Evolutionary conservation across 2,797 vertebrate genomes (phyloP), one percentile per base, ranked within the genome.

Genomic region (Chromis chromis): DNA sequence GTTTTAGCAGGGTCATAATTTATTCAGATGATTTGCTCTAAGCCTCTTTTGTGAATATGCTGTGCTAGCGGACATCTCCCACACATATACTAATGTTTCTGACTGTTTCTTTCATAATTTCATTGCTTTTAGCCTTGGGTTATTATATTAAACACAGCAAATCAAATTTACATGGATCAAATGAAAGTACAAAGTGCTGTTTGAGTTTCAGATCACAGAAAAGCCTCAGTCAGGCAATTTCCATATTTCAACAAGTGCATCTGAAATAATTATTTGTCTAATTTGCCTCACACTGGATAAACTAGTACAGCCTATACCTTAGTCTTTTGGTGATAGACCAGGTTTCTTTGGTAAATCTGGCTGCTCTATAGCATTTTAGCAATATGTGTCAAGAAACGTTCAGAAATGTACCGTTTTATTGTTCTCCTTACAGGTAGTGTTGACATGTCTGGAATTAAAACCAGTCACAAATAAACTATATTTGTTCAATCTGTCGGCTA

Each of bases 11-110:
- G 21, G 75, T 80, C 49, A 81, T 88, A 65, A 87, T 17, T 83
- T 70, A 86, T 88, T 88, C 70, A 86, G 67, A n/a, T 27, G 48
- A 81, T 76, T 84, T 81, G 27, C 60, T 78, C 36, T 64, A 19
- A 64, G 50, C n/a, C 44, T 21, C 21, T 67, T 80, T 69, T 28
- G 24, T 59, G 49, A 79, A 75, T 68, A 74, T 57, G 62, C 17
- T 14, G 13, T 42, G 31, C 52, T 50, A 1, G 57, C 7, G 0
- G 62, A 78, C 66, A 53, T 83, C 60, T 65, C 70, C 33, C 71
- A 74, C 28, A 76, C 68, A 61, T 76, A 50, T 21, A 53, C 22
- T 60, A 40, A 79, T 79, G 57, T 64, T 72, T 78, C 57, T 50
- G 46, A 68, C 55, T 59, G 33, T 65, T 72, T 53, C 50, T 57